phyloP scores from a whole-genome alignment of 2,113 vertebrate genomes.

The Callospermophilus lateralis region DNA sequence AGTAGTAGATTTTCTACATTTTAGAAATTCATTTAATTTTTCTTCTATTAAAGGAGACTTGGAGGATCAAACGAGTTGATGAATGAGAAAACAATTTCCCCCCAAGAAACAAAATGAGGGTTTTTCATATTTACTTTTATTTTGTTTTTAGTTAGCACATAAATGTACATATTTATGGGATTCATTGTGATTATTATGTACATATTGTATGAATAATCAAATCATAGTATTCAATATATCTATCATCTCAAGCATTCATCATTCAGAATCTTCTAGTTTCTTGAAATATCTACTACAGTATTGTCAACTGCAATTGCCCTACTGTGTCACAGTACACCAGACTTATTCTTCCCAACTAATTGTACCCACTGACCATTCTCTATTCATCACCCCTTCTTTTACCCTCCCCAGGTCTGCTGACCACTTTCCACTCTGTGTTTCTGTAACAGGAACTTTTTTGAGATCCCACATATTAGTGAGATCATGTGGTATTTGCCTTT shows the following conservation, averaged over 20 bases:
- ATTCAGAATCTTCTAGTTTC: background rate
- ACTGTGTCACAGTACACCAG: background rate
- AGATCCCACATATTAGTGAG: background rate
- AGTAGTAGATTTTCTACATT: background rate
- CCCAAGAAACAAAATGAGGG: background rate
- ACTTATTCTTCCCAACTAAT: background rate
- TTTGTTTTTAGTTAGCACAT: background rate
- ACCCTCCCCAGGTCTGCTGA: background rate
- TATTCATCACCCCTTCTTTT: background rate
- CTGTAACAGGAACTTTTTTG: background rate
- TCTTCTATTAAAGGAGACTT: conserved; percentile 27
- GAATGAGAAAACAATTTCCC: background rate
- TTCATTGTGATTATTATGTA: background rate
- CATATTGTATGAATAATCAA: background rate
- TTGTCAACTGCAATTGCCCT: background rate
- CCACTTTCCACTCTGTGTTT: background rate
- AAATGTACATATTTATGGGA: background rate
- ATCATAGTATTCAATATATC: background rate
- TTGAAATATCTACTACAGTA: background rate
- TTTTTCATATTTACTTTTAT: background rate
- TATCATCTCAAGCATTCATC: background rate
- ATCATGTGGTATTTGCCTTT: background rate
- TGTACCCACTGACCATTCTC: background rate
- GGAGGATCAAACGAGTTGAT: background rate
- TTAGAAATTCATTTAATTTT: conserved; percentile 35